phyloP scores from a whole-genome alignment of 2,113 vertebrate genomes.

The Microcebus jonahi region DNA sequence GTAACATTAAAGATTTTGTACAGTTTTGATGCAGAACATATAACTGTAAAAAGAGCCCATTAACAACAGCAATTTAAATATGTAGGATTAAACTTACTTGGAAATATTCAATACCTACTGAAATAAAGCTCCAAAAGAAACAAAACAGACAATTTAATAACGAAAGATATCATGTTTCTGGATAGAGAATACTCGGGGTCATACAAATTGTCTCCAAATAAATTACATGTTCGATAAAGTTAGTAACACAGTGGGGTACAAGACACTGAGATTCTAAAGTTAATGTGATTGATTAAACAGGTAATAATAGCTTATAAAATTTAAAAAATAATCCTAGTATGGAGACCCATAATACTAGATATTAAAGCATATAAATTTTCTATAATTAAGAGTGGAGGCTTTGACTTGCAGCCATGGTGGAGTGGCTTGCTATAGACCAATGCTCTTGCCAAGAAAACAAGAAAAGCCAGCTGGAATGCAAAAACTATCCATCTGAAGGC shows the following conservation, averaged over 20 bases:
- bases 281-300: background rate
- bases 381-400: background rate
- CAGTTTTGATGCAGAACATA: background rate
- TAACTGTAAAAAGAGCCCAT: background rate
- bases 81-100: background rate
- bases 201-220: background rate
- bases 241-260: background rate
- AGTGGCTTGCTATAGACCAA: background rate
- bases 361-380: background rate
- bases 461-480: background rate
- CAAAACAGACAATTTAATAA: background rate
- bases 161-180: background rate
- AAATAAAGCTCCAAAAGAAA: background rate
- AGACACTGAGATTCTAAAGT: background rate
- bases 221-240: background rate
- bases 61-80: background rate
- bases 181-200: background rate
- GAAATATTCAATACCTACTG: background rate
- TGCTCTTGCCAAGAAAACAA: background rate
- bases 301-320: background rate
- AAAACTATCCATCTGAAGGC: background rate
- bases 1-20: background rate
- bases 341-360: background rate
- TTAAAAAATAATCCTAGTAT: background rate
- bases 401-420: background rate